Evolutionary conservation across 2,113 vertebrate genomes (phyloP).

Genomic region (Sorex araneus): DNA sequence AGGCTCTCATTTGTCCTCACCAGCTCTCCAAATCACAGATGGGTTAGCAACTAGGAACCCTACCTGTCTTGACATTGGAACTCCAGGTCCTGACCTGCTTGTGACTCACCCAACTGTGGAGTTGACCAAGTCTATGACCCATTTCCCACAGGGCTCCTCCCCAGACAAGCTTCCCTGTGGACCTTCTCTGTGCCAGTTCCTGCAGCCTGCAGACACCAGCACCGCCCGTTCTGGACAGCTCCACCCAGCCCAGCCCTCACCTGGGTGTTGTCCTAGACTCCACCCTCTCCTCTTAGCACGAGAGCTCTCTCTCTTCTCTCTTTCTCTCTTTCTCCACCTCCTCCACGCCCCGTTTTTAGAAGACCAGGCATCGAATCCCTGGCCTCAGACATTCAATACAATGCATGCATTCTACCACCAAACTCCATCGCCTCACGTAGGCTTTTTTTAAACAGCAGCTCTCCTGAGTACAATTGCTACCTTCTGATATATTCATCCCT

Average conservation of each 20-base stretch:
- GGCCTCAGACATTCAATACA: too few species aligned
- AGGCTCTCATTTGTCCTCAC: neutral
- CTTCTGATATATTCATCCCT: neutral
- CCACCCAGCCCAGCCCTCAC: slow-evolving; percentile 63
- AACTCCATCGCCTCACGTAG: neutral
- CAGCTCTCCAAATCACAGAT: slow-evolving; percentile 37
- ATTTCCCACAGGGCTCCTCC: slow-evolving; percentile 74
- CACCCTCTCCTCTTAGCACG: slow-evolving; percentile 18
- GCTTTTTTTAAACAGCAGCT: slow-evolving; percentile 17
- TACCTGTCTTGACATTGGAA: slow-evolving; percentile 55
- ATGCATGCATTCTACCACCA: neutral
- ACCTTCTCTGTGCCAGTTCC: slow-evolving; percentile 33
- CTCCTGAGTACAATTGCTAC: neutral
- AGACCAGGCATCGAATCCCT: too few species aligned
- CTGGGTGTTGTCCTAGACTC: slow-evolving; percentile 46
- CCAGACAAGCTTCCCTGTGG: slow-evolving; percentile 45
- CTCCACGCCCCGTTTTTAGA: too few species aligned
- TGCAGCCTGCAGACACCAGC: slow-evolving; percentile 64
- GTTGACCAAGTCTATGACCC: slow-evolving; percentile 64
- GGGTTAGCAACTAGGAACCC: slow-evolving; percentile 4
- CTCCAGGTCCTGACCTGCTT: slow-evolving; percentile 78
- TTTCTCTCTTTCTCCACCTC: too few species aligned
- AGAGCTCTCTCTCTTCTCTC: too few species aligned
- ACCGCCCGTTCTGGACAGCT: slow-evolving; percentile 74
- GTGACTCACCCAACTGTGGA: slow-evolving; percentile 70